Conservation (phyloP, 2,797 vertebrate species). For the Xerus rutilus region DNA sequence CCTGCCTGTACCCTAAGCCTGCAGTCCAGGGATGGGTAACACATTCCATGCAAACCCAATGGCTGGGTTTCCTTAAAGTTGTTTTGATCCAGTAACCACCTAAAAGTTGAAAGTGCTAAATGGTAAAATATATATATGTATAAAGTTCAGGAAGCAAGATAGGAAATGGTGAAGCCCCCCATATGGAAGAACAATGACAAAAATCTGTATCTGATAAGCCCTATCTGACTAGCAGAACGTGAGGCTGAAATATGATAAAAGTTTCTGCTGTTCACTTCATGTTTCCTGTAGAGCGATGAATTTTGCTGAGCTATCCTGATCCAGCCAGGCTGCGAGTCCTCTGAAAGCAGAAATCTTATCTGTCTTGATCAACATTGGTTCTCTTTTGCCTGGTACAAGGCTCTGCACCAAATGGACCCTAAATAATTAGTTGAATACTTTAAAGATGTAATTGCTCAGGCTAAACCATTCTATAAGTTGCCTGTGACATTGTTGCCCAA, state of each 20-base stretch:
- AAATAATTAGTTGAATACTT: conserved; percentile 33
- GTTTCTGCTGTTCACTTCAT: not conserved
- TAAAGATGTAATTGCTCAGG: conserved; percentile 10
- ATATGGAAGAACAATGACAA: not conserved
- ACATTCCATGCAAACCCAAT: not conserved
- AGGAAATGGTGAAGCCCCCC: not conserved
- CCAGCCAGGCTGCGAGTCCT: not conserved
- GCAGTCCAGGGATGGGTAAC: not conserved
- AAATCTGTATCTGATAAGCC: conserved; percentile 7
- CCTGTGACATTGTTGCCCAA: not conserved
- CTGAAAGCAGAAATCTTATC: not conserved
- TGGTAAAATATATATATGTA: not conserved
- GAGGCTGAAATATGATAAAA: not conserved
- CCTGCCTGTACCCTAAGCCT: not conserved
- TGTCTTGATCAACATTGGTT: not conserved
- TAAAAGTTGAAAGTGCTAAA: conserved; percentile 25
- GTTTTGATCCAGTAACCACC: not conserved
- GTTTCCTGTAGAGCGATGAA: not conserved
- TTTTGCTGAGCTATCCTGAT: not conserved
- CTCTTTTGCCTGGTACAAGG: not conserved
- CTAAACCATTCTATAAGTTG: conserved; percentile 9
- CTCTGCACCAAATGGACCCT: not conserved
- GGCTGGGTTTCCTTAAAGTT: not conserved
- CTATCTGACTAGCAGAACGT: not conserved
- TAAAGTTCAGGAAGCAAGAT: conserved; percentile 45